A percentile compares a stretch with the other conserved stretches of the same genome.
phyloP scores from a whole-genome alignment of 2,797 vertebrate genomes.

The Chaunax sp. region DNA sequence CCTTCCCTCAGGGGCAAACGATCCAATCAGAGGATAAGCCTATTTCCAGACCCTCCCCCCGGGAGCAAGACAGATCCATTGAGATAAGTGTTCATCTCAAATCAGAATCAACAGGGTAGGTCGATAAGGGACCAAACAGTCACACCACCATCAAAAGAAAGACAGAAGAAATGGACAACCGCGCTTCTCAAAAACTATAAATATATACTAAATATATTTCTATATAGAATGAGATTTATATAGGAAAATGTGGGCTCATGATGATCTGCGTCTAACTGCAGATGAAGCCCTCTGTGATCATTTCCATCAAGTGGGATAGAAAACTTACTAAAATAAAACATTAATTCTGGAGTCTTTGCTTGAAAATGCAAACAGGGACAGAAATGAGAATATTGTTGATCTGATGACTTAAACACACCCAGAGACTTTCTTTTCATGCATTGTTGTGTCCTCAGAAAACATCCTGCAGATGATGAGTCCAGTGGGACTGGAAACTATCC shows the following conservation, averaged over 20 bases:
- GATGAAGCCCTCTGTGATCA: constrained; percentile 51
- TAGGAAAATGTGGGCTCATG: too few species aligned
- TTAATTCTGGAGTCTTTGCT: constrained; percentile 16
- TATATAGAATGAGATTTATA: too few species aligned
- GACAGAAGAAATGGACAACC: constrained; percentile 18
- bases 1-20: constrained; percentile 76
- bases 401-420: constrained; percentile 8
- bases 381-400: constrained; percentile 20
- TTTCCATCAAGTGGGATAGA: constrained; percentile 16
- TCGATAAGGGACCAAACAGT: constrained; percentile 57
- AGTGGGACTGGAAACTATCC: too few species aligned
- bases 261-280: constrained; percentile 17
- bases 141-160: constrained; percentile 52
- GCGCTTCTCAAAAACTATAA: constrained; percentile 19
- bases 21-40: constrained; percentile 82
- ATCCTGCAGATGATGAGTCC: too few species aligned
- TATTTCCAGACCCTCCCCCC: constrained; percentile 77
- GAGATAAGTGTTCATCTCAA: constrained; percentile 77
- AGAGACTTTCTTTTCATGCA: constrained; percentile 16
- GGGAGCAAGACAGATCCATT: constrained; percentile 75
- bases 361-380: constrained; percentile 6
- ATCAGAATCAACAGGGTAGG: constrained; percentile 72
- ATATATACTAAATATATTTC: too few species aligned
- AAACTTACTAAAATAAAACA: constrained; percentile 20
- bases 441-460: neutral